Base-by-base conservation (phyloP, 2,888 invertebrate species). In the Ichneumoninae sp. region DNA sequence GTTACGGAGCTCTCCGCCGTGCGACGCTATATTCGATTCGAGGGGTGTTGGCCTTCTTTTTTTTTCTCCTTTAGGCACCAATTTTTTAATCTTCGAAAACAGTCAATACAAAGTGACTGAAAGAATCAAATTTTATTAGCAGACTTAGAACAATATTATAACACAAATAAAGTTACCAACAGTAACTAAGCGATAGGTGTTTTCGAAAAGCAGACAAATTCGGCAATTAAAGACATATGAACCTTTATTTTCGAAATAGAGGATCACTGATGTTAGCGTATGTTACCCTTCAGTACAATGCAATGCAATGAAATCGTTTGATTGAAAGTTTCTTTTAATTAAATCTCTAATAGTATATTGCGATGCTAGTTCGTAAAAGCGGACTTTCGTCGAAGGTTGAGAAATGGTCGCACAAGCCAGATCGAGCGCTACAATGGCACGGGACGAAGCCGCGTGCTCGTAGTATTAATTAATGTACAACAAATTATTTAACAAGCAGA, bases 11-110 rank as follows among this genome's bases (percentile, higher is more conserved):
- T 89, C 89, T 74, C 89, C 92, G 91, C 82, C 66, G 57, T 88
- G 82, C 78, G 92, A 91, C 92, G 91, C 91, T 91, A 91, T 44
- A 30, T 74, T 72, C 80, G 77, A 62, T 33, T 16, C 44, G 26
- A 7, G 36, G 74, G 83, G 70, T 69, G 66, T 30, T 78, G 44
- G 2, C 16, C 3, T 65, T n/a, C 0, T 33, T n/a, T 36, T 7
- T 6, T 7, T 2, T 6, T 1, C 7, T 65, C 4, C n/a, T 16
- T 36, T 19, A 65, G 33, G 0, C 5, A 13, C 30, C 0, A 10
- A 60, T 60, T 16, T 19, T n/a, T 0, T 22, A n/a, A 19, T 22
- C 54, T 33, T 33, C 5, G 22, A 22, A 33, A 33, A 36, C 36
- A 36, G 8, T 36, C 36, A 2, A 36, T 36, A 36, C 36, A 7